Evolutionary conservation across 2,797 vertebrate genomes (phyloP).

Genomic region (Artibeus jamaicensis): DNA sequence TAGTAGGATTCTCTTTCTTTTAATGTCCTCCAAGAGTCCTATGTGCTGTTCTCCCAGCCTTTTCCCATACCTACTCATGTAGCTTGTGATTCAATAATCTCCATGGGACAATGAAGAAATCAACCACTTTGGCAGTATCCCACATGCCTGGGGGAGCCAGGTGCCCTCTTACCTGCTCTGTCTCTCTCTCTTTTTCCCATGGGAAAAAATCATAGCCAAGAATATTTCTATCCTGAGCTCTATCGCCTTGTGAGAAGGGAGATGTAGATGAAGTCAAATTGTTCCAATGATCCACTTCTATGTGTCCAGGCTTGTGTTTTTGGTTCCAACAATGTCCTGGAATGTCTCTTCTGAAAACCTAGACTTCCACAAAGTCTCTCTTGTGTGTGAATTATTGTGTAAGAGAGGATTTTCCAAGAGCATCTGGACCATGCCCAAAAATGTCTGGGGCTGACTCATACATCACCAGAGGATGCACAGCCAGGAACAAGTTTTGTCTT

Average conservation of each 20-base stretch:
- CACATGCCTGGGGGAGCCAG: rapidly evolving
- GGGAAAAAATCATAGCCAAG: not conserved
- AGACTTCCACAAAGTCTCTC: not conserved
- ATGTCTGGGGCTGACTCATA: not conserved
- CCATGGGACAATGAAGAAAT: not conserved
- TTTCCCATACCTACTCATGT: not conserved
- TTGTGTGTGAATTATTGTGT: not conserved
- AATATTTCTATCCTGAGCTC: not conserved
- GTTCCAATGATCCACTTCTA: not conserved
- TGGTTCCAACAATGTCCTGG: not conserved
- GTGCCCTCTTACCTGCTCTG: not conserved
- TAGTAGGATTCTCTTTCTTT: not conserved
- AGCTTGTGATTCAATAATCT: not conserved
- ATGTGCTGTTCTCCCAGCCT: not conserved
- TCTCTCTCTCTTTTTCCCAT: not conserved
- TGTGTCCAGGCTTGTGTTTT: not conserved
- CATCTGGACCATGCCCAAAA: not conserved
- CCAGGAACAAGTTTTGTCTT: not conserved
- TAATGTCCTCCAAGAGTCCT: not conserved
- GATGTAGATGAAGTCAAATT: not conserved
- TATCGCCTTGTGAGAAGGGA: not conserved
- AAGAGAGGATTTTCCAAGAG: not conserved
- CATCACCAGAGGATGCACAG: not conserved
- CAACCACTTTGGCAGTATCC: not conserved
- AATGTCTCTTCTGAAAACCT: not conserved